Conservation (phyloP, 2,888 invertebrate genomes). For the Dynastes grantii region DNA sequence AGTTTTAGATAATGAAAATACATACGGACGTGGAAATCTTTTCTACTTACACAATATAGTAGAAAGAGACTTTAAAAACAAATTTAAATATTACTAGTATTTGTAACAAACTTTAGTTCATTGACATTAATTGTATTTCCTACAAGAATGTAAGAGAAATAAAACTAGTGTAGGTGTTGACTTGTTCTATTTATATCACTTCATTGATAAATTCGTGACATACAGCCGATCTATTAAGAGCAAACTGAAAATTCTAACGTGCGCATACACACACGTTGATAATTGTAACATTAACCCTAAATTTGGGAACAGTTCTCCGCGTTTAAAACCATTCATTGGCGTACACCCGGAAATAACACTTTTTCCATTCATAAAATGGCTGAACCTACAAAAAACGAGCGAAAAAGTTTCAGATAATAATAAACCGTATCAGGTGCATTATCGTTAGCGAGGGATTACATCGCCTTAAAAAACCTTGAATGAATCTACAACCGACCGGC, state of each 20-base stretch:
- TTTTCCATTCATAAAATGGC: slow-evolving; percentile 17
- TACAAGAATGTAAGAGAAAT: too few species aligned
- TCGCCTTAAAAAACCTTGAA: neutral
- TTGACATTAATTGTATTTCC: too few species aligned
- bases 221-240: neutral
- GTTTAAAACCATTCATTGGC: slow-evolving; percentile 1
- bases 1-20: too few species aligned
- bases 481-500: neutral
- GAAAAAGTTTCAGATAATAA: neutral
- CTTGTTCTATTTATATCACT: neutral
- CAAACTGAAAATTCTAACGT: neutral
- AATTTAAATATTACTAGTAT: too few species aligned
- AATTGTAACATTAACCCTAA: slow-evolving; percentile 22
- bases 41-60: too few species aligned
- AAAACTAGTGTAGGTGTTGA: neutral
- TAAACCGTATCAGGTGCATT: slow-evolving; percentile 5
- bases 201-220: neutral
- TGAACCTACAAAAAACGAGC: neutral
- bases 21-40: too few species aligned
- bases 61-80: too few species aligned
- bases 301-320: slow-evolving; percentile 1
- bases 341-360: slow-evolving; percentile 1
- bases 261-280: neutral
- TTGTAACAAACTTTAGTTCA: too few species aligned
- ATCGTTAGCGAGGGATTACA: neutral